Conservation (phyloP, 2,113 vertebrate species). For the Campylorhamphus procurvoides region DNA sequence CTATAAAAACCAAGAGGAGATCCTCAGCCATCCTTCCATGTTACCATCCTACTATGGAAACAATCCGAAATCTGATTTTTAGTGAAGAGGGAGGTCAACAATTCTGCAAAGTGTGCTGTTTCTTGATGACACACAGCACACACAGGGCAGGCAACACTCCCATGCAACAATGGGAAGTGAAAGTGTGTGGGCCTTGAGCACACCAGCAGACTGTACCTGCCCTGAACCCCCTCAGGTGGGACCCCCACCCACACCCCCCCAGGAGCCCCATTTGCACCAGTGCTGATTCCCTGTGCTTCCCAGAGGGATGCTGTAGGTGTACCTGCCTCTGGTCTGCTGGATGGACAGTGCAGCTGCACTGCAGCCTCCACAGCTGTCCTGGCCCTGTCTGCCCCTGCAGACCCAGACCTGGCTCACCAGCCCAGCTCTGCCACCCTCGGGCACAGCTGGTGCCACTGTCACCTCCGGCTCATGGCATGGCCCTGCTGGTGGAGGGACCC, state of each 20-base stretch:
- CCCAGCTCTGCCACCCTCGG: not conserved
- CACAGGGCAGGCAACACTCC: not conserved
- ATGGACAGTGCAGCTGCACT: not conserved
- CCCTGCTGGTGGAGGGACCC: not conserved
- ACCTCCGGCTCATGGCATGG: accelerated
- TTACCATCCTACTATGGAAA: not conserved
- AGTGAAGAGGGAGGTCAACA: not conserved
- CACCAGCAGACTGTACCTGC: not conserved
- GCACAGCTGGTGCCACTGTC: accelerated
- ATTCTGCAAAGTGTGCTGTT: not conserved
- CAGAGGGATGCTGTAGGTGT: not conserved
- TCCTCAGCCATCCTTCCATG: not conserved
- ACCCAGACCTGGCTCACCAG: not conserved
- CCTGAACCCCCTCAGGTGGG: not conserved
- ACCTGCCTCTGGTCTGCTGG: not conserved
- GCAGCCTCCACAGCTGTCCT: not conserved
- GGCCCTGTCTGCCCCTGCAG: too few relatives aligned
- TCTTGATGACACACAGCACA: not conserved
- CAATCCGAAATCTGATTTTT: not conserved
- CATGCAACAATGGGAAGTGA: not conserved
- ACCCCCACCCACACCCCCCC: not conserved
- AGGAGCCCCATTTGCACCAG: not conserved
- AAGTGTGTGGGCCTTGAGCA: not conserved
- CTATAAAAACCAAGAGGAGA: not conserved
- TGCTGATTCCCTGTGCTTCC: not conserved